Base-by-base conservation (phyloP, 2,797 vertebrate species). In the Danio jaintianensis region DNA sequence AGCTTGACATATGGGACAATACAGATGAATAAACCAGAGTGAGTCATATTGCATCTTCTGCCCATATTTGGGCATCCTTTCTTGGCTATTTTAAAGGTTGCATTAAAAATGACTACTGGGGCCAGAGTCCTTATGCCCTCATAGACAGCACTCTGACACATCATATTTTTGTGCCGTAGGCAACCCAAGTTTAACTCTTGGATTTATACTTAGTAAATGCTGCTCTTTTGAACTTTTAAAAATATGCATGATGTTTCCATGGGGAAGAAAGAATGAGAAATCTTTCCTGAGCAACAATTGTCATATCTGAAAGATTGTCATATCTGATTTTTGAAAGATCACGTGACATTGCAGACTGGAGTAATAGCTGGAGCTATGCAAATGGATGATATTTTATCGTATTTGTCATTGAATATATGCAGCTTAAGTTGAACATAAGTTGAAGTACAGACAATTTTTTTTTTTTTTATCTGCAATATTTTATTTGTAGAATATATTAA, bases 1-100 rank as follows among this genome's bases (percentile, higher is more conserved):
- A 55, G 55, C 50, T 20, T 40, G 50, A 55, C 68, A 70, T 53
- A 70, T 55, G 50, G 6, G 38, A 55, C 36, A 70, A 42, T 70
- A 53, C n/a, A 55, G 36, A 70, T 70, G 10, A 55, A 52, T 70
- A 16, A 40, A n/a, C 48, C 11, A 70, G 3, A 20, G 1, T 7
- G n/a, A 18, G 16, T 55, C 11, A 42, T 40, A 12, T 7, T 70
- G 36, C 68, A 70, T n/a, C 50, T 70, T 53, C 68, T 70, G 36
- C 6, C 36, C 50, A 42, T 55, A 53, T 55, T 36, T 0, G 6
- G 50, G n/a, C 7, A 7, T 29, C 50, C 36, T 40, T 70, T 53
- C 36, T 70, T 53, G 16, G 67, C 9, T 13, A 68, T 68, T 48
- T 50, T 67, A 20, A 68, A 48, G 45, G 10, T 53, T 53, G 67